Conservation (phyloP, 2,888 invertebrate genomes). For the Brassicogethes aeneus region DNA sequence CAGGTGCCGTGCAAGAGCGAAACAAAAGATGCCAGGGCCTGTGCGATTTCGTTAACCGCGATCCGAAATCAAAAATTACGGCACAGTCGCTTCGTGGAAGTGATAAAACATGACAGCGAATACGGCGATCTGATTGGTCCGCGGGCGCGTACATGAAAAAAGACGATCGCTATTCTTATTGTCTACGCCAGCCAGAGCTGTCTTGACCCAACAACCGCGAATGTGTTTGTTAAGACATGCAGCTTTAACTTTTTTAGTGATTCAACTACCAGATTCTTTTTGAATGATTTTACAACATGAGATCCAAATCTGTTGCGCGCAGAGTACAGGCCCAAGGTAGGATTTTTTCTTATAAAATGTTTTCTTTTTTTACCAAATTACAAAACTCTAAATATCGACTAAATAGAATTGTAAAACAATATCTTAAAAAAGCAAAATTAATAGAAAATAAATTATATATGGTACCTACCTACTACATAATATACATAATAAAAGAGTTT, state of each 20-base stretch:
- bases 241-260: too few relatives aligned
- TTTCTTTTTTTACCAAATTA: not conserved
- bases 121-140: conserved; percentile 38
- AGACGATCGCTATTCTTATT: conserved; percentile 36
- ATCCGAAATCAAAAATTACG: conserved; percentile 38
- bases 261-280: too few relatives aligned
- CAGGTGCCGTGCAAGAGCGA: conserved; percentile 19
- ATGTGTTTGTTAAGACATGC: too few relatives aligned
- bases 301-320: conserved; percentile 64
- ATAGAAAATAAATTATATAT: too few relatives aligned
- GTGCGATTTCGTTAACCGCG: conserved; percentile 27
- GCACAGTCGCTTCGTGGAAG: conserved; percentile 39
- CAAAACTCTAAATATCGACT: not conserved
- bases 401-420: too few relatives aligned
- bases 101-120: conserved; percentile 43
- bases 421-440: too few relatives aligned
- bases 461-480: too few relatives aligned
- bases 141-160: conserved; percentile 34
- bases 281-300: too few relatives aligned
- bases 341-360: conserved; percentile 19
- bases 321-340: conserved; percentile 61
- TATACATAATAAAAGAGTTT: too few relatives aligned
- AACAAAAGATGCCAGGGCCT: conserved; percentile 17
- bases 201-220: too few relatives aligned
- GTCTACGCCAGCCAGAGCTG: conserved; percentile 31